Conservation (phyloP, 2,888 invertebrate species). For the Dasypolia templi region DNA sequence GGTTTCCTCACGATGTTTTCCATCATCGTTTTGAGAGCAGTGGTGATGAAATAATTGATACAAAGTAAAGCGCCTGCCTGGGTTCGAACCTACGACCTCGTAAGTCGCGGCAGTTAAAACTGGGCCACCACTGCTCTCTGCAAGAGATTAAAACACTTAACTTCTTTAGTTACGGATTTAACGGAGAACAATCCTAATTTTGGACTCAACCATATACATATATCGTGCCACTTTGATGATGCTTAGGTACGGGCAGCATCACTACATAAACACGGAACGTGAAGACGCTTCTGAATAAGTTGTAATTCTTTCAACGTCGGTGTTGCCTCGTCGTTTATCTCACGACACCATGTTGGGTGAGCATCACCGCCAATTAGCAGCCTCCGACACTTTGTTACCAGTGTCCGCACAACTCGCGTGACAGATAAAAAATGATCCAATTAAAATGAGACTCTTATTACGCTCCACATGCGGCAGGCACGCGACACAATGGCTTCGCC, state of each 20-base stretch:
- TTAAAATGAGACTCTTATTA: constrained; percentile 80
- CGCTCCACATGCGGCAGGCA: constrained; percentile 79
- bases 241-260: constrained; percentile 23
- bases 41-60: too few relatives aligned
- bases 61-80: too few relatives aligned
- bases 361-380: constrained; percentile 78
- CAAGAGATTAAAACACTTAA: not conserved
- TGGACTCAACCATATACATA: constrained; percentile 5
- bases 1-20: too few relatives aligned
- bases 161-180: constrained; percentile 8
- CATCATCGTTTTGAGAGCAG: too few relatives aligned
- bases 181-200: constrained; percentile 22
- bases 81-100: too few relatives aligned
- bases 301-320: constrained; percentile 68
- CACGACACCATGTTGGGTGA: constrained; percentile 72
- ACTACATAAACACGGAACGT: constrained; percentile 59
- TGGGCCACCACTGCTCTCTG: too few relatives aligned
- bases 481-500: constrained; percentile 80
- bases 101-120: too few relatives aligned
- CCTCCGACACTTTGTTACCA: constrained; percentile 73
- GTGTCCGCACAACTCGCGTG: constrained; percentile 74
- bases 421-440: constrained; percentile 82
- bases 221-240: constrained; percentile 31
- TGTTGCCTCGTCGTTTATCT: constrained; percentile 70
- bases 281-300: constrained; percentile 58